Conservation (phyloP, 1,140 invertebrate genomes). For the Drosophila orosa region DNA sequence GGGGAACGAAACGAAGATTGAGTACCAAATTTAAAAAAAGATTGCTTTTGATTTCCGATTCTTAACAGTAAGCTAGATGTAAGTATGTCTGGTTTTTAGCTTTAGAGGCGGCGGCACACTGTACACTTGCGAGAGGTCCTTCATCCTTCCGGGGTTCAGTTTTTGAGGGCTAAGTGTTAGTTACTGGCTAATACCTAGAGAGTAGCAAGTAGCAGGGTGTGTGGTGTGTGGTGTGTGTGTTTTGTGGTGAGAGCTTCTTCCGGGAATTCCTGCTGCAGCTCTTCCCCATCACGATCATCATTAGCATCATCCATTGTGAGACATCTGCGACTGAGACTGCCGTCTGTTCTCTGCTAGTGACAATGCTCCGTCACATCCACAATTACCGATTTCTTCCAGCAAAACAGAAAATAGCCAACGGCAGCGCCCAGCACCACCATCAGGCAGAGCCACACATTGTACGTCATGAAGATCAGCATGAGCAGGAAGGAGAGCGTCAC, state of each 20-base stretch:
- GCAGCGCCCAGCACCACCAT: conserved; percentile 95
- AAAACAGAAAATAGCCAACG: conserved; percentile 96
- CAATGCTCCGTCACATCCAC: conserved; percentile 98
- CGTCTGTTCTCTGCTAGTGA: conserved; percentile 87
- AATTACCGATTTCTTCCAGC: conserved; percentile 95
- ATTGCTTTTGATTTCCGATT: conserved; percentile 12
- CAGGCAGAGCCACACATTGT: conserved; percentile 97
- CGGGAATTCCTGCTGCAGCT: conserved; percentile 42
- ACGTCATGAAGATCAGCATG: conserved; percentile 99
- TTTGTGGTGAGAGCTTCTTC: conserved; percentile 29
- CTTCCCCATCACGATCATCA: conserved; percentile 5
- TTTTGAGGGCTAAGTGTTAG: conserved; percentile 1
- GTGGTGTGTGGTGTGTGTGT: conserved; percentile 23
- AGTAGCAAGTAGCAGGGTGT: conserved; percentile 26
- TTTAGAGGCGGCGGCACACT: conserved; percentile 19
- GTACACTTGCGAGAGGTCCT: conserved; percentile 5
- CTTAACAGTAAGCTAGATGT: neutral
- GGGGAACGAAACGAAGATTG: conserved; percentile 20
- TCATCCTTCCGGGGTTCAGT: neutral
- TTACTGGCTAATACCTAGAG: conserved; percentile 18
- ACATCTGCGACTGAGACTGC: conserved; percentile 49
- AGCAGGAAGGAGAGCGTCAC: conserved; percentile 95
- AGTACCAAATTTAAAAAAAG: conserved; percentile 30
- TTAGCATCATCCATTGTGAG: conserved; percentile 31
- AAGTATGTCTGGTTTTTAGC: conserved; percentile 1